Evolutionary conservation across 2,888 invertebrate genomes (phyloP), one percentile per base, ranked within the genome.

Genomic region (Caenorhabditis virilis): DNA sequence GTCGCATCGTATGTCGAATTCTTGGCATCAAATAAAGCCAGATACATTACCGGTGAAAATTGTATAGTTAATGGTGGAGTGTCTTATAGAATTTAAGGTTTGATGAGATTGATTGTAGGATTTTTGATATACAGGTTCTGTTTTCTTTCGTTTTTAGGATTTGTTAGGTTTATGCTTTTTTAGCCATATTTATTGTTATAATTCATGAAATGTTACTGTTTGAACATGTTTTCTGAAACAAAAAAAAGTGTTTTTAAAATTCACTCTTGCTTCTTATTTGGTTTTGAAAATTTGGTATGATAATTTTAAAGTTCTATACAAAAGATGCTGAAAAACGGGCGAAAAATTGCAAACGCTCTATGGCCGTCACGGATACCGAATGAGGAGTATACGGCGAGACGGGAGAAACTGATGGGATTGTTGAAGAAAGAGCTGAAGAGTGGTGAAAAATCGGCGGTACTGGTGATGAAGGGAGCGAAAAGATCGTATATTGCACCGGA

Each of bases 21-120:
- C 38, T 57, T 79, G 27, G 67, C 71, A 3, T 78, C 78, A 4
- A 65, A 53, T 26, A 58, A 58, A 27, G 58, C 77, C 2, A 70
- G 70, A 27, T 79, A 79, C 38, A 78, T 79, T 43, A 77, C 78
- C 1, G 79, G 74, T 16, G 79, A 79, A 56, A 79, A 79, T 52
- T 63, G 64, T 45, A 52, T 69, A 11, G 61, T 79, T 13, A 73
- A 62, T 35, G 79, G 79, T n/a, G 79, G 79, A 25, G 74, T 79
- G n/a, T 69, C 72, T 36, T 76, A 71, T 43, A 54, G 76, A 35
- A 46, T 78, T 25, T 78, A 64, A 46, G 16, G 20, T 9, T 42
- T 23, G 16, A n/a, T 45, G 20, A 25, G 4, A 7, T 45, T 45
- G 4, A 7, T 45, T 45, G 23, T 27, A 16, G 26, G 16, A 16